Evolutionary conservation across 2,888 invertebrate species (phyloP).

Genomic region (Blastobasis lacticolella): DNA sequence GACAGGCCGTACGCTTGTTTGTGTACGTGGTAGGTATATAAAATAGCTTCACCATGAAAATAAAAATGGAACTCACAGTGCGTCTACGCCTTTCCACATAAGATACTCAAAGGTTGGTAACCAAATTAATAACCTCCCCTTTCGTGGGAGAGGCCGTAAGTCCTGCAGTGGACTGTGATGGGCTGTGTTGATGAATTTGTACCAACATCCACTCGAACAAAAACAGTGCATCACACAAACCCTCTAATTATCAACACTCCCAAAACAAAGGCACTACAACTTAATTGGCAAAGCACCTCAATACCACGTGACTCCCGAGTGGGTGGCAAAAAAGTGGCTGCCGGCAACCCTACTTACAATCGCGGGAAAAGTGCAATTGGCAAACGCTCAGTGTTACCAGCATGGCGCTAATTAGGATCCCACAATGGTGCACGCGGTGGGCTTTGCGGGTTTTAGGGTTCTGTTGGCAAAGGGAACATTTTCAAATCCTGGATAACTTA

Average conservation of each 20-base stretch:
- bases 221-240: too few relatives aligned
- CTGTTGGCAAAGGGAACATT: constrained; percentile 1
- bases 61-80: too few relatives aligned
- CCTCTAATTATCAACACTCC: too few relatives aligned
- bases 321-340: constrained; percentile 30
- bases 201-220: background rate
- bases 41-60: too few relatives aligned
- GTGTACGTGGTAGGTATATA: too few relatives aligned
- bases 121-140: too few relatives aligned
- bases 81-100: background rate
- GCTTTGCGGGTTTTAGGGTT: constrained; percentile 26
- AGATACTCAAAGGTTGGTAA: background rate
- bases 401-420: constrained; percentile 51
- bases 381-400: constrained; percentile 39
- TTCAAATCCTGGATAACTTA: too few relatives aligned
- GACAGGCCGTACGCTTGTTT: too few relatives aligned
- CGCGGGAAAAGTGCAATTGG: constrained; percentile 48
- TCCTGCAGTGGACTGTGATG: too few relatives aligned
- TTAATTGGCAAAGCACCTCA: constrained; percentile 41
- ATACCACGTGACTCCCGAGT: constrained; percentile 22
- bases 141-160: too few relatives aligned
- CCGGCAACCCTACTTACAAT: constrained; percentile 21
- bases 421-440: constrained; percentile 28
- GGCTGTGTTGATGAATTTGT: too few relatives aligned
- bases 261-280: background rate